Evolutionary conservation across 2,113 vertebrate species (phyloP), one percentile per base, ranked within the genome.

Genomic region (Pavo muticus): DNA sequence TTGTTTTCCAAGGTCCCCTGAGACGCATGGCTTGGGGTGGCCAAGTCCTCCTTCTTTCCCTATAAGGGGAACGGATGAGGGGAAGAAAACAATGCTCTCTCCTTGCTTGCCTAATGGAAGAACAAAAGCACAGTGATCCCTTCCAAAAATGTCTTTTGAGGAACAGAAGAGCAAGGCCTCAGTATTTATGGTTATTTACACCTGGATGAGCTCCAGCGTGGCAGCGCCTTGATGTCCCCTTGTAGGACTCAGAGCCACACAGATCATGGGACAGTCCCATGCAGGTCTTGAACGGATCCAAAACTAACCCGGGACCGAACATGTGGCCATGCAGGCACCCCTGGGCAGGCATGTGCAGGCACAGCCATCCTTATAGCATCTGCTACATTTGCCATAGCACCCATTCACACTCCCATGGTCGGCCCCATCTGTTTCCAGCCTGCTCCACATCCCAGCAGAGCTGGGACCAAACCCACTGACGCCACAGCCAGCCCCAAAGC

Each of bases 101-200:
- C 64, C 84, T 94, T 75, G 27, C 68, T 39, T 32, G 89, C 68
- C 74, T 97, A 91, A 89, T 85, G 72, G 78, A 77, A 84, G 56
- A 92, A 96, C 82, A 96, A 96, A 94, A 80, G 87, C 77, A n/a
- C 68, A 89, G 90, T 1, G 32, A 94, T 90, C 35, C 68, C 42
- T 59, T 95, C 95, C 94, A 96, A 94, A 95, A 94, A 29, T 2
- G 68, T 94, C 93, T 96, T 96, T 94, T 96, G 96, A 96, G 95
- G 96, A 96, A 96, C 78, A 88, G 45, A 27, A 1, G 18, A 64
- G 15, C 0, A 0, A 73, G 78, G 64, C 84, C 0, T 45, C 60
- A 44, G 39, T 35, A 24, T 39, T 94, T 73, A 42, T 94, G 75
- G 57, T 71, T 54, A 16, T 80, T 87, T 80, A 44, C 23, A 67